Percentiles rank a stretch among this genome's conserved stretches.
Evolutionary conservation across 2,888 invertebrate genomes (phyloP).

Genomic region (Meteorus colon): DNA sequence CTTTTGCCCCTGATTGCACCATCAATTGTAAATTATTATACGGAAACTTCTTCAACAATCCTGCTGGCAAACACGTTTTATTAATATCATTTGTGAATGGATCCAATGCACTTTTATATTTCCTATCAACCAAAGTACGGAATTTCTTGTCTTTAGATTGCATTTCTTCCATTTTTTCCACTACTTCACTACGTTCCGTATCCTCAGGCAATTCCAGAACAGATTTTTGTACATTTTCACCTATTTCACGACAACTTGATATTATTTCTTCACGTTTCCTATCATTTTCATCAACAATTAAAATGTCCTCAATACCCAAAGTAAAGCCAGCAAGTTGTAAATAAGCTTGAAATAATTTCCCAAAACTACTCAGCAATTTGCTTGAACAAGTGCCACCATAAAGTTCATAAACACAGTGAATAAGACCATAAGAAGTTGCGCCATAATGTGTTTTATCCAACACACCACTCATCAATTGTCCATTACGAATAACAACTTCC

Average conservation of each 20-base stretch:
- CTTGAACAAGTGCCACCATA: conserved; percentile 93
- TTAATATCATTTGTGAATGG: conserved; percentile 93
- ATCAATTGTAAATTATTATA: conserved; percentile 97
- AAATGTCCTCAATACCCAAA: conserved; percentile 94
- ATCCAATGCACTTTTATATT: conserved; percentile 87
- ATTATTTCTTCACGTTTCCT: conserved; percentile 82
- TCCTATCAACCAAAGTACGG: conserved; percentile 86
- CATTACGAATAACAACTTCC: conserved; percentile 89
- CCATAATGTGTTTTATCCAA: conserved; percentile 98
- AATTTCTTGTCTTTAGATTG: conserved; percentile 84
- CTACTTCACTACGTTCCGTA: conserved; percentile 77
- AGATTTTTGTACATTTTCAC: conserved; percentile 69
- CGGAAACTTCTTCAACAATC: conserved; percentile 91
- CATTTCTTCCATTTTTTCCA: conserved; percentile 81
- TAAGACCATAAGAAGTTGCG: conserved; percentile 93
- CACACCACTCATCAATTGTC: conserved; percentile 92
- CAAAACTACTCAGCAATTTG: conserved; percentile 89
- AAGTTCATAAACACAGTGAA: conserved; percentile 95
- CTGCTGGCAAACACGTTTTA: conserved; percentile 87
- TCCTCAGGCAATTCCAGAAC: conserved; percentile 82
- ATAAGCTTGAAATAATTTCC: conserved; percentile 92
- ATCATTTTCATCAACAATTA: conserved; percentile 85
- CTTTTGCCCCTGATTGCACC: conserved; percentile 99
- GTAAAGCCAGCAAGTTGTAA: conserved; percentile 95
- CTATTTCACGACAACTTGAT: conserved; percentile 75